A percentile compares a stretch with the other conserved stretches of the same genome.
These are phyloP conservation scores for Cyprinodon diabolis DNA, from an alignment of 2,797 vertebrate species.

Conservation along the genomic window DNA sequence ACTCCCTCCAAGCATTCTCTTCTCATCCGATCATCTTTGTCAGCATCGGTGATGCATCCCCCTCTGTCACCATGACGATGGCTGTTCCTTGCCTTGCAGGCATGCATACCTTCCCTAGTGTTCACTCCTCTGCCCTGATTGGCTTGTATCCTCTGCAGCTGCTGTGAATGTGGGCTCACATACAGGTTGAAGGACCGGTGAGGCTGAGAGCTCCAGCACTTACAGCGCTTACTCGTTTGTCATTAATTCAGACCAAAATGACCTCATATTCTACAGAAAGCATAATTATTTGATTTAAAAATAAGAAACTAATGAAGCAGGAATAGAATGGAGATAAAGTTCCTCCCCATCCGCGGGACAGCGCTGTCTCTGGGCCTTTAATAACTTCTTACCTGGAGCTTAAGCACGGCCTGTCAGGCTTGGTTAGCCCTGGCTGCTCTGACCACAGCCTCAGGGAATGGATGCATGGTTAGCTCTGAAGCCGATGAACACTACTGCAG, in stretches of 20 bases:
- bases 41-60: conserved; percentile 71
- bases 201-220: conserved; percentile 49
- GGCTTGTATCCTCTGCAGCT: conserved; percentile 57
- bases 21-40: conserved; percentile 66
- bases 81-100: conserved; percentile 54
- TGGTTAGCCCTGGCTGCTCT: conserved; percentile 69
- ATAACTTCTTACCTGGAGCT: conserved; percentile 63
- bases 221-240: background rate
- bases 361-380: conserved; percentile 47
- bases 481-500: conserved; percentile 58
- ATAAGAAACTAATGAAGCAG: conserved; percentile 11
- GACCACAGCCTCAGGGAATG: conserved; percentile 63
- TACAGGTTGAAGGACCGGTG: conserved; percentile 59
- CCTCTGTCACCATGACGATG: conserved; percentile 76
- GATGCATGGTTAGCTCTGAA: conserved; percentile 65
- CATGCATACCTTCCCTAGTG: conserved; percentile 52
- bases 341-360: conserved; percentile 44
- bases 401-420: conserved; percentile 71
- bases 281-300: conserved; percentile 2
- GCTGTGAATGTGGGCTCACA: conserved; percentile 47
- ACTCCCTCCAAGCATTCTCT: conserved; percentile 62
- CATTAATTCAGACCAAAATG: conserved; percentile 15
- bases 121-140: conserved; percentile 62
- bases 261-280: conserved; percentile 10
- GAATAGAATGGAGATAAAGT: conserved; percentile 28